Evolutionary conservation across 2,797 vertebrate species (phyloP), one percentile per base, ranked within the genome.

Genomic region (Antrozous pallidus): DNA sequence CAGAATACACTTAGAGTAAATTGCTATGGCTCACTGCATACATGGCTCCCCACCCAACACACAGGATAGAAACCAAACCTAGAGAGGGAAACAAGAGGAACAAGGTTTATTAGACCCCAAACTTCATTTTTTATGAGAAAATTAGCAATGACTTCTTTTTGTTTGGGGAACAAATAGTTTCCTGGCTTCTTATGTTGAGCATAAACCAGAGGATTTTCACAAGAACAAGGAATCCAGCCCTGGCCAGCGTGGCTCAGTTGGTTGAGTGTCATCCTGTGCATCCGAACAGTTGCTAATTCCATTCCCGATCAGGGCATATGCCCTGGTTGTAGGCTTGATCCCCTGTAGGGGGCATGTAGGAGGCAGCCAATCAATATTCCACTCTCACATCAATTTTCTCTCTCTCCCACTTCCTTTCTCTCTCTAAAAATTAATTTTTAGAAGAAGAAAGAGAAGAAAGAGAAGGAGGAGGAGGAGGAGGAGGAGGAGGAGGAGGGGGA

Each of bases 61-160:
- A 75, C 38, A 86, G 58, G 5, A 67, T 38, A 40, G 14, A 95
- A 42, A 73, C 26, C 42, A 93, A 92, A 84, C 9, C 31, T 36
- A 87, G 26, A 91, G 8, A 18, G 12, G 13, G 3, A 31, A 56
- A 71, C 12, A 88, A 51, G 42, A 33, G 26, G 93, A 90, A 93
- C 8, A 74, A 93, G 93, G 40, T 75, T 88, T 49, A 54, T 85
- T 67, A 93, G 33, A 67, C 6, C 9, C 13, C 31, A 91, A 90
- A 71, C 10, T 54, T 92, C 16, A 70, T 85, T 91, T 31, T 95
- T 61, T 67, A 58, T 86, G 71, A 88, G 42, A 90, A 96, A 93
- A 92, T 65, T 85, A 88, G 31, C 18, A 90, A 91, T 13, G 6
- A 11, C 79, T 91, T 26, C 26, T 40, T 96, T 95, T 86, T 84